phyloP scores from a whole-genome alignment of 1,140 invertebrate species.

The Drosophila kepulauana region DNA sequence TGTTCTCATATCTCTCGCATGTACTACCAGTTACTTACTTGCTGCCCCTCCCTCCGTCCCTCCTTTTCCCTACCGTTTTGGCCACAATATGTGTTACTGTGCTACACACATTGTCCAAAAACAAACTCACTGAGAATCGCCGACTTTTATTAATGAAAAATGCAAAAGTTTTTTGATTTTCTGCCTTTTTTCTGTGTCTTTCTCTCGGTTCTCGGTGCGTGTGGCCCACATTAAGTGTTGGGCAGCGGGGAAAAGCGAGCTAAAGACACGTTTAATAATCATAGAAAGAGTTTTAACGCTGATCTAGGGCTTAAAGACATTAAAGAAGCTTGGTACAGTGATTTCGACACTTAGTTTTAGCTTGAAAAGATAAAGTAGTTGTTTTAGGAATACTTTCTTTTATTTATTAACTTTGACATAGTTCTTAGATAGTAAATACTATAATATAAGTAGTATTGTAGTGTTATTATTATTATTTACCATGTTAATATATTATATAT shows the following conservation, averaged over 20 bases:
- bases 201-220: slow-evolving; percentile 42
- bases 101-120: slow-evolving; percentile 41
- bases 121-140: slow-evolving; percentile 36
- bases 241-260: slow-evolving; percentile 48
- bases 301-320: slow-evolving; percentile 1
- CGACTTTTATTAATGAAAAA: slow-evolving; percentile 80
- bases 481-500: no score
- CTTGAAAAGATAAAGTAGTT: neutral
- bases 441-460: no score
- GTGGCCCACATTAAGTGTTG: slow-evolving; percentile 60
- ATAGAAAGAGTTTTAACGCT: slow-evolving; percentile 10
- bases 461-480: no score
- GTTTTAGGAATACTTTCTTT: neutral
- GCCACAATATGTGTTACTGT: slow-evolving; percentile 72
- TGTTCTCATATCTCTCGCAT: slow-evolving; percentile 69
- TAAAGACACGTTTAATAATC: slow-evolving; percentile 57
- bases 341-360: neutral
- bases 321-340: neutral
- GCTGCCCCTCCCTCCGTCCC: neutral
- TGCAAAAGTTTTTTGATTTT: slow-evolving; percentile 71
- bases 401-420: neutral
- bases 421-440: no score
- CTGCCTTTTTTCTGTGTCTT: slow-evolving; percentile 28
- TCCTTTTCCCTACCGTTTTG: neutral
- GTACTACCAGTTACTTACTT: slow-evolving; percentile 29